These are phyloP conservation scores for Neoniphon sammara DNA, from an alignment of 2,797 vertebrate species.

Conservation along the genomic window DNA sequence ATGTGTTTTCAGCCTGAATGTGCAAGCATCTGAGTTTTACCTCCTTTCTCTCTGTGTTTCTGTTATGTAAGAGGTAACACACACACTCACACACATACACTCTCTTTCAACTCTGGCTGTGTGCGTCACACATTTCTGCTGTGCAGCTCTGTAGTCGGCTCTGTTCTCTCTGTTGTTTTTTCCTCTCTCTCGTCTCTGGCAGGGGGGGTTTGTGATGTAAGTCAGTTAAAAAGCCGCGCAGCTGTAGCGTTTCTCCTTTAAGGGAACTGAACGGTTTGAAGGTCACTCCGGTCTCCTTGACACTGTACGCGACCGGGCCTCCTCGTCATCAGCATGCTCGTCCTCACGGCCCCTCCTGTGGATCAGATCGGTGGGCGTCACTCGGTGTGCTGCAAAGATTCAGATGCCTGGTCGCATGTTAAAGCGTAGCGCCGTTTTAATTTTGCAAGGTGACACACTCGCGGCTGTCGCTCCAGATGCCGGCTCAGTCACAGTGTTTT, in stretches of 20 bases:
- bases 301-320: slow-evolving; percentile 32
- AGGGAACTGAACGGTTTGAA: slow-evolving; percentile 21
- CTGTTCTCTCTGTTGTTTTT: slow-evolving; percentile 28
- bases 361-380: slow-evolving; percentile 32
- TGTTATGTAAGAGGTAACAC: slow-evolving; percentile 61
- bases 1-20: slow-evolving; percentile 7
- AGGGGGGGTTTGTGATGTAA: slow-evolving; percentile 20
- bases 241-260: slow-evolving; percentile 23
- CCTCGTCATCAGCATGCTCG: slow-evolving; percentile 46
- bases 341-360: slow-evolving; percentile 23
- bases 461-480: too few species aligned
- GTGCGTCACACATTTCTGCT: slow-evolving; percentile 63
- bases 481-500: too few species aligned
- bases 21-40: slow-evolving; percentile 17
- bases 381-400: slow-evolving; percentile 33
- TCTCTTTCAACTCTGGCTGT: slow-evolving; percentile 42
- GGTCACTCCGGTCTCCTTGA: slow-evolving; percentile 68
- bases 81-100: slow-evolving; percentile 29
- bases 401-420: slow-evolving; percentile 33
- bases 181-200: neutral
- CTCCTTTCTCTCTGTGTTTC: slow-evolving; percentile 9
- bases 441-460: slow-evolving; percentile 33
- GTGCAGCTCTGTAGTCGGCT: slow-evolving; percentile 42
- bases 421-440: slow-evolving; percentile 14
- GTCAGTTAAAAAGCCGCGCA: slow-evolving; percentile 8